These are phyloP conservation scores for Danio rerio DNA, from an alignment of 2,113 vertebrate genomes.

Conservation along the genomic window DNA sequence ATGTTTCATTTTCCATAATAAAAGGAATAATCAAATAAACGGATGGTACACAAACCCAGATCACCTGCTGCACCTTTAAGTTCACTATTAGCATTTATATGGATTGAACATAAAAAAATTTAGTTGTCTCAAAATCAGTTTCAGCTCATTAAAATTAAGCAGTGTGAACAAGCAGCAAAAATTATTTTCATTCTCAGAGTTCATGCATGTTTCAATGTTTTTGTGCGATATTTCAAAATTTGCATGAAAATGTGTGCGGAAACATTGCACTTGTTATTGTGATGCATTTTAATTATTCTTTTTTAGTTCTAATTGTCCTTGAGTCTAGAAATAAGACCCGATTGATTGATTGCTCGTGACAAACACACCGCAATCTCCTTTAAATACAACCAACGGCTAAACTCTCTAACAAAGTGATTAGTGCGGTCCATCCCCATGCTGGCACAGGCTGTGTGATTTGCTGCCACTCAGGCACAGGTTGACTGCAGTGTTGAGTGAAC, in stretches of 20 bases:
- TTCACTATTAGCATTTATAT: too few relatives aligned
- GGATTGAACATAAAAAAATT: too few relatives aligned
- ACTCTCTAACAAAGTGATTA: conserved; percentile 10
- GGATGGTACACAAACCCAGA: too few relatives aligned
- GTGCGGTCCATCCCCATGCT: neutral
- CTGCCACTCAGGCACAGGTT: conserved; percentile 5
- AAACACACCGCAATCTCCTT: neutral
- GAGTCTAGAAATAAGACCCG: neutral
- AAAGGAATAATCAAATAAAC: too few relatives aligned
- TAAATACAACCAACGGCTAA: neutral
- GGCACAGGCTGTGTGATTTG: neutral
- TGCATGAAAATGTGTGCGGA: neutral
- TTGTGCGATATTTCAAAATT: neutral
- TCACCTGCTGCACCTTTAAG: too few relatives aligned
- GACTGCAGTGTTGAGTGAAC: neutral
- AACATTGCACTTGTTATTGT: neutral
- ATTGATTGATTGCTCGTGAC: neutral
- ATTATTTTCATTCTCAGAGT: neutral
- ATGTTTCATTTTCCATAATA: too few relatives aligned
- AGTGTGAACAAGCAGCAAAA: neutral
- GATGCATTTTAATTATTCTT: too few relatives aligned
- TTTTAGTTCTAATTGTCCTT: neutral
- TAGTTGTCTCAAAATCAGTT: too few relatives aligned
- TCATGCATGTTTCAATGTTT: neutral
- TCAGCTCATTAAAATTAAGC: too few relatives aligned